phyloP scores from a whole-genome alignment of 37 sponge, comb jelly and placozoan genomes.

The Tethya wilhelma region DNA sequence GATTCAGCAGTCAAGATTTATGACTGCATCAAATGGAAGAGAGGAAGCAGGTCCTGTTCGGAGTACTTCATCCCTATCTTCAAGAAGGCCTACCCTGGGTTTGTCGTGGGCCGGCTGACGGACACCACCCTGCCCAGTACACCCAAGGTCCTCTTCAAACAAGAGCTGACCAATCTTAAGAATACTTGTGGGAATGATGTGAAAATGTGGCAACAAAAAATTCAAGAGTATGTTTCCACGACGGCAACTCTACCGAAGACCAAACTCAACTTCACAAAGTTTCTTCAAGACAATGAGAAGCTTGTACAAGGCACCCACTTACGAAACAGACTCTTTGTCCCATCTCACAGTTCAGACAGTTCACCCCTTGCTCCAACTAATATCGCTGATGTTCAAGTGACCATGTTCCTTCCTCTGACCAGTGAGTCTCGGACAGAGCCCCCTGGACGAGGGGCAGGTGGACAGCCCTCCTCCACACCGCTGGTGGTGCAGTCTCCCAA shows the following conservation, averaged over 20 bases:
- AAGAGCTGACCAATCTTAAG: neutral
- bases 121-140: neutral
- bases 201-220: neutral
- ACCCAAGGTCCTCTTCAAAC: neutral
- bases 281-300: no score
- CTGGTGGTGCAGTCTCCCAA: no score
- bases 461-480: no score
- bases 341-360: no score
- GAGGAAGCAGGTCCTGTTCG: neutral
- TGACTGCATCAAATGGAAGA: neutral
- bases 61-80: neutral
- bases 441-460: no score
- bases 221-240: neutral
- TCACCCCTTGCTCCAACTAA: no score
- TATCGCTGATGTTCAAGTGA: no score
- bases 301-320: no score
- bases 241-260: neutral
- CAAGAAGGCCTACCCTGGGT: neutral
- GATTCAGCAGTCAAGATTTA: neutral
- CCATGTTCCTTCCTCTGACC: no score
- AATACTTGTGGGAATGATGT: neutral
- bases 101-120: neutral
- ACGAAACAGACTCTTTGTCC: no score
- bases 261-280: neutral
- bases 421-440: no score